These are phyloP conservation scores for Caiman crocodilus DNA, from an alignment of 2,797 vertebrate genomes.

Conservation along the genomic window DNA sequence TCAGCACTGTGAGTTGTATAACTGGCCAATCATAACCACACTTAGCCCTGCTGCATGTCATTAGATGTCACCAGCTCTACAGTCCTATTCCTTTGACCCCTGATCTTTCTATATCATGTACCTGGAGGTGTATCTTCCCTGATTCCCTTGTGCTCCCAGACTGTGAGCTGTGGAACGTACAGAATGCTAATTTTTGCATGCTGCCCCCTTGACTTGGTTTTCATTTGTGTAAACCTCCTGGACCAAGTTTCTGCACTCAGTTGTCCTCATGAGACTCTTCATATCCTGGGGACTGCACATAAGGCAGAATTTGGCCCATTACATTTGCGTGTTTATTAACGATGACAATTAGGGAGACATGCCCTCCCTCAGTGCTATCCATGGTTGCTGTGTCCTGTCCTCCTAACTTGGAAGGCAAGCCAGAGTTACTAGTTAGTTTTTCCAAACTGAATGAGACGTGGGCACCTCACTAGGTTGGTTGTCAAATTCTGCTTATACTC, in stretches of 20 bases:
- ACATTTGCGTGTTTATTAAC: neutral
- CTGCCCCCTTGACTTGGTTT: neutral
- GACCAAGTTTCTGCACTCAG: neutral
- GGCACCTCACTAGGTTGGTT: fast-evolving
- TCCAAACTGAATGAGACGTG: neutral
- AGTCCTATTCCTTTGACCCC: neutral
- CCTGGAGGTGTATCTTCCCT: neutral
- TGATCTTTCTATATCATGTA: neutral
- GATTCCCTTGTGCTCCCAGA: neutral
- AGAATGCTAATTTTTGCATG: neutral
- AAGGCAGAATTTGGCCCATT: too few species aligned
- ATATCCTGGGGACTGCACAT: too few species aligned
- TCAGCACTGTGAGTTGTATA: neutral
- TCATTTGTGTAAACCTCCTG: neutral
- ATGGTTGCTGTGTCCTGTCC: neutral
- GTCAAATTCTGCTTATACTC: neutral
- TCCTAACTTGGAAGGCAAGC: neutral
- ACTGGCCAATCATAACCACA: neutral
- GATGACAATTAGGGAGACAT: neutral
- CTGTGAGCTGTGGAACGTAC: neutral
- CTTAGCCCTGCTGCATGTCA: neutral
- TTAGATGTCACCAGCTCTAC: neutral
- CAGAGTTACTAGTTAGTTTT: neutral
- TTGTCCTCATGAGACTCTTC: neutral
- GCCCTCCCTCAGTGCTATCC: neutral